phyloP scores from a whole-genome alignment of 1,140 invertebrate genomes.

The Argopecten irradians region DNA sequence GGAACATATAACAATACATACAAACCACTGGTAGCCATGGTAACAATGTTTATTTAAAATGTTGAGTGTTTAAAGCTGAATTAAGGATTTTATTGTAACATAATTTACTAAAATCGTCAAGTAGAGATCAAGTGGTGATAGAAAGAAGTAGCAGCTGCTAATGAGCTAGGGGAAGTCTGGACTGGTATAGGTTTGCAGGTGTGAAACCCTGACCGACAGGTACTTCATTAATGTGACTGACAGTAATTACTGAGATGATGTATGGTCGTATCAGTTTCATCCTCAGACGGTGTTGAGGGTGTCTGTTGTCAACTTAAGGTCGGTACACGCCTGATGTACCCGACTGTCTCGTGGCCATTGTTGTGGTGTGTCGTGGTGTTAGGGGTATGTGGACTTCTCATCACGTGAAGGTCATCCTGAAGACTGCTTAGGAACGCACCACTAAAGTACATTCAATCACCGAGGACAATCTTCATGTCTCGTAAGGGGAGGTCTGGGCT shows the following conservation, averaged over 20 bases:
- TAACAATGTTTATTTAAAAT: too few species aligned
- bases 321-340: background rate
- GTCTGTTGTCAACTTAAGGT: background rate
- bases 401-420: background rate
- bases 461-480: background rate
- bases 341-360: background rate
- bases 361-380: background rate
- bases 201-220: background rate
- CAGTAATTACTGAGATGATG: background rate
- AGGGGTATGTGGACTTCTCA: background rate
- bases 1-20: too few species aligned
- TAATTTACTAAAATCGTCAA: too few species aligned
- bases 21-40: too few species aligned
- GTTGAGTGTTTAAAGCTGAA: too few species aligned
- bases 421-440: background rate
- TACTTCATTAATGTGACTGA: background rate
- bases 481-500: background rate
- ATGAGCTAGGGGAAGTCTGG: background rate
- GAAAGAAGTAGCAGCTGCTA: too few species aligned
- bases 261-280: background rate
- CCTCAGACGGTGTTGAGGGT: background rate
- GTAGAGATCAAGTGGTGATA: too few species aligned
- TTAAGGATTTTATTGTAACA: too few species aligned
- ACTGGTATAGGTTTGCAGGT: background rate
- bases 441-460: background rate